phyloP scores from a whole-genome alignment of 2,113 vertebrate species.

The Pygoscelis antarcticus region DNA sequence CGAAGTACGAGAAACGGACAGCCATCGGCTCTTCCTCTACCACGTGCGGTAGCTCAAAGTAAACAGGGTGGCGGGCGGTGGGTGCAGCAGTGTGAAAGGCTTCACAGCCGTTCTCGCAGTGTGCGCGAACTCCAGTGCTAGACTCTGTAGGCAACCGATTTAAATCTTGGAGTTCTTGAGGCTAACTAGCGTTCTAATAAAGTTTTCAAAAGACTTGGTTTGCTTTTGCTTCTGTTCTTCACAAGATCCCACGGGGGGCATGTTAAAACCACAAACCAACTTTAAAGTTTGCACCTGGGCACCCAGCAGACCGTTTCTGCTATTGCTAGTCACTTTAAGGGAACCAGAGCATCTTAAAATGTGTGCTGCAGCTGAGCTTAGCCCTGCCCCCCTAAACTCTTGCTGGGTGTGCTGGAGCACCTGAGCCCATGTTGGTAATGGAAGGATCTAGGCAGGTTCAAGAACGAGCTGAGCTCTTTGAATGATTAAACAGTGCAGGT shows the following conservation, averaged over 20 bases:
- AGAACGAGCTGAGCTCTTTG: neutral
- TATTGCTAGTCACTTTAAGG: rapidly evolving
- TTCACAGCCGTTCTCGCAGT: neutral
- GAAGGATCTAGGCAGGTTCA: neutral
- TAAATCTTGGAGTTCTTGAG: neutral
- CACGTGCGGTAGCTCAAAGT: rapidly evolving
- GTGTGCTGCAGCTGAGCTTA: neutral
- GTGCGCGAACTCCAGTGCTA: rapidly evolving
- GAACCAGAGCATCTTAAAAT: rapidly evolving
- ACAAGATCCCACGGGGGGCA: rapidly evolving
- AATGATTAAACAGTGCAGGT: rapidly evolving
- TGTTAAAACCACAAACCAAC: rapidly evolving
- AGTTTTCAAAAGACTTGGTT: neutral
- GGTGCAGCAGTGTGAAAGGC: rapidly evolving
- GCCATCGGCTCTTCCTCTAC: rapidly evolving
- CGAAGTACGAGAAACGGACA: no score
- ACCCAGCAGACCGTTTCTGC: no score
- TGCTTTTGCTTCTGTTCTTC: neutral
- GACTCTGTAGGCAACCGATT: rapidly evolving
- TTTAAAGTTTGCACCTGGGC: rapidly evolving
- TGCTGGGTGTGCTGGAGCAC: neutral
- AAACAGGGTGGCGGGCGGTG: rapidly evolving
- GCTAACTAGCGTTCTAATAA: neutral
- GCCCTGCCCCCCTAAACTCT: rapidly evolving
- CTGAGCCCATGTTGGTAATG: rapidly evolving